phyloP scores from a whole-genome alignment of 1,140 invertebrate species.

The Spodoptera litura region DNA sequence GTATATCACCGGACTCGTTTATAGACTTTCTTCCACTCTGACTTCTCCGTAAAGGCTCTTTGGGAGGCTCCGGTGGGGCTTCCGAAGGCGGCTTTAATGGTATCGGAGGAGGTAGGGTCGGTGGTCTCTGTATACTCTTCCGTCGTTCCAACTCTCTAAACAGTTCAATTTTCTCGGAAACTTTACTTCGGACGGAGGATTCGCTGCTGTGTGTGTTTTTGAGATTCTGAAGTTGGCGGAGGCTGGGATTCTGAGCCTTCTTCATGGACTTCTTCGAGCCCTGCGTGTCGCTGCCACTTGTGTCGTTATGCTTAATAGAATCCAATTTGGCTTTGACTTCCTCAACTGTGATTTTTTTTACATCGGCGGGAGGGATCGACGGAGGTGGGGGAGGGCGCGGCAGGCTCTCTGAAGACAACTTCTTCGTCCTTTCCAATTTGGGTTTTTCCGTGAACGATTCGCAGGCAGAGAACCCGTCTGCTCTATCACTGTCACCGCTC shows the following conservation, averaged over 20 bases:
- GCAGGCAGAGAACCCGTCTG: slow-evolving; percentile 77
- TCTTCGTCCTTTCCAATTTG: slow-evolving; percentile 68
- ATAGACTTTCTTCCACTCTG: slow-evolving; percentile 83
- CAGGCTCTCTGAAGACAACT: slow-evolving; percentile 62
- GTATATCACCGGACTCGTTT: slow-evolving; percentile 89
- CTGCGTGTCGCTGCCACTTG: slow-evolving; percentile 73
- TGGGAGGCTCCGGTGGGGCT: slow-evolving; percentile 62
- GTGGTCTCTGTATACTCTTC: slow-evolving; percentile 84
- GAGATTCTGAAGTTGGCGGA: slow-evolving; percentile 57
- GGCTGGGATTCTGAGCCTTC: slow-evolving; percentile 62
- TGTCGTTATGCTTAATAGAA: slow-evolving; percentile 79
- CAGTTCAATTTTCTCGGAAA: slow-evolving; percentile 85
- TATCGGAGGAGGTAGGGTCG: slow-evolving; percentile 81
- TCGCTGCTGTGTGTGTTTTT: slow-evolving; percentile 75
- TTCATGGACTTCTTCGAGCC: slow-evolving; percentile 79
- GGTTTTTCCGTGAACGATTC: slow-evolving; percentile 74
- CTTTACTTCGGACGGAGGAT: slow-evolving; percentile 82
- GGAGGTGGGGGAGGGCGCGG: slow-evolving; percentile 67
- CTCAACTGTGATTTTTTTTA: slow-evolving; percentile 84
- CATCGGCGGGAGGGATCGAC: slow-evolving; percentile 72
- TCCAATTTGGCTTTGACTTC: slow-evolving; percentile 86
- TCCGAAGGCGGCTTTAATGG: slow-evolving; percentile 75
- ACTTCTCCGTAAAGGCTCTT: slow-evolving; percentile 81
- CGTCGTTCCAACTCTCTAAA: slow-evolving; percentile 85
- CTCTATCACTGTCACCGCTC: slow-evolving; percentile 87